Evolutionary conservation across 2,113 vertebrate species (phyloP).

Genomic region (Anolis carolinensis): DNA sequence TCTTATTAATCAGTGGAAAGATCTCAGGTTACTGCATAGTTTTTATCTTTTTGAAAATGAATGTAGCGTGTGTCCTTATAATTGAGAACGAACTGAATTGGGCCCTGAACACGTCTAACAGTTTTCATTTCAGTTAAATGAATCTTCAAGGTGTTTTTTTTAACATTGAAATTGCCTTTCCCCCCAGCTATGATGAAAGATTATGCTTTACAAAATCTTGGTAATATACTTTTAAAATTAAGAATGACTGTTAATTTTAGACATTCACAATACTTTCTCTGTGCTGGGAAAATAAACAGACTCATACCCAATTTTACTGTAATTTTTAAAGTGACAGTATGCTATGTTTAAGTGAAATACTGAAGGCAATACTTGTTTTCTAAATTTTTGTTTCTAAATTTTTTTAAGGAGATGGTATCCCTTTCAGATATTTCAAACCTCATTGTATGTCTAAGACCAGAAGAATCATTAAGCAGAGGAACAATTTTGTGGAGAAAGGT

Average conservation of each 20-base stretch:
- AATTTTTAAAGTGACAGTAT: constrained; percentile 7
- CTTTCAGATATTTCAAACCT: constrained; percentile 85
- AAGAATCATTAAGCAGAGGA: constrained; percentile 88
- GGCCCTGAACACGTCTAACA: not conserved
- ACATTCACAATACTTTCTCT: not conserved
- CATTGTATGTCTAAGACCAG: constrained; percentile 82
- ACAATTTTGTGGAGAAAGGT: constrained; percentile 81
- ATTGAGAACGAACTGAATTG: not conserved
- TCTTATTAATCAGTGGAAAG: not conserved
- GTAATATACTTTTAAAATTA: too few species aligned
- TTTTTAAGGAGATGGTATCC: constrained; percentile 80
- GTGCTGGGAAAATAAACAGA: not conserved
- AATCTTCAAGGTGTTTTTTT: not conserved
- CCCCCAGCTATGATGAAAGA: too few species aligned
- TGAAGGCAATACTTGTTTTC: not conserved
- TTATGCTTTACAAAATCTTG: too few species aligned
- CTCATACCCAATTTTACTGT: constrained; percentile 1
- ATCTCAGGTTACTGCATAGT: not conserved
- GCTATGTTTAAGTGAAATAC: not conserved
- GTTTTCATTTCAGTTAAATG: too few species aligned
- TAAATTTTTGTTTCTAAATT: constrained; percentile 10
- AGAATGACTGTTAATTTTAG: too few species aligned
- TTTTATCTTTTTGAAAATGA: not conserved
- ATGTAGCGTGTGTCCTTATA: not conserved
- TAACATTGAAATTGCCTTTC: too few species aligned